Evolutionary conservation across 2,888 invertebrate genomes (phyloP), one percentile per base, ranked within the genome.

Genomic region (Eilema sororculum): DNA sequence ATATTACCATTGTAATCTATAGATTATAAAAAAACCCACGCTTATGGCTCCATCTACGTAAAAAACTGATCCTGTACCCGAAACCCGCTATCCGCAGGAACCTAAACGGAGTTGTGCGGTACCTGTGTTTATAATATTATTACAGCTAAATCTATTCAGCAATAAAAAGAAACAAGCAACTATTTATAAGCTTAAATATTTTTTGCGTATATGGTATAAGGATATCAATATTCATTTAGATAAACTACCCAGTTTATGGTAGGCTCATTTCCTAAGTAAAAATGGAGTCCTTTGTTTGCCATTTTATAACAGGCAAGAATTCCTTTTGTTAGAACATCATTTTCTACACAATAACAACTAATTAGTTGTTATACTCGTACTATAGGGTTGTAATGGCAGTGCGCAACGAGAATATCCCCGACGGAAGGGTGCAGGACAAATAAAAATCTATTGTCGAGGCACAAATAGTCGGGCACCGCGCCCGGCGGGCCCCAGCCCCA

Each of bases 381-480:
- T 58, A 25, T 61, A 65, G 71, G 71, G 72, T 71, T 13, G 37
- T 56, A 30, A 70, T n/a, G 16, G n/a, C 60, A 69, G 41, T 63
- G 25, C 58, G 57, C 25, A 64, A 62, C 20, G 60, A 57, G 69
- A 71, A 67, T 24, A 62, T 58, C 46, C 4, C 12, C 57, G 22
- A 37, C 71, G 68, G 68, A 69, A 77, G 77, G 75, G 71, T 66
- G 66, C 41, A 68, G 73, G 68, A 78, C 77, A 81, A 80, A 80
- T 78, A 78, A 81, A 85, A 80, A 77, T 80, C 79, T 76, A 77
- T 74, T 74, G 76, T 75, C 61, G 70, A 57, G 67, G 62, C 69
- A 66, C 68, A 72, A 72, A 68, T 62, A 63, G 63, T 68, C 52
- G 61, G 68, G 57, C 61, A 33, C 16, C 30, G 61, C 65, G 10